Percentiles rank a stretch among this genome's conserved stretches.
Evolutionary conservation across 2,888 invertebrate genomes (phyloP).

Genomic region (Falcaria lacertinaria): DNA sequence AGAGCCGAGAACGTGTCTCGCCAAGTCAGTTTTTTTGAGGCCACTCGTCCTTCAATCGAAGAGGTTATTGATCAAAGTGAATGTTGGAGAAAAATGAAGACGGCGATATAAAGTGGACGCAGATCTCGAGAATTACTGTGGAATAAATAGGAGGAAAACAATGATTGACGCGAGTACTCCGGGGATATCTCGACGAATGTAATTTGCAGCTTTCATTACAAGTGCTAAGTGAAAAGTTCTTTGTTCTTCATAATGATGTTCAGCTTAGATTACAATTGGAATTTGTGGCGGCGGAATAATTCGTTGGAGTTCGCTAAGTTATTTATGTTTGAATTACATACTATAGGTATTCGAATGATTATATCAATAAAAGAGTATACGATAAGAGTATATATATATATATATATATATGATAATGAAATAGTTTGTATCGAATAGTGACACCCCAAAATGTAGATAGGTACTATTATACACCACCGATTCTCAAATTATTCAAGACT

Average conservation of each 20-base stretch:
- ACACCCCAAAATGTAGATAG: too few species aligned
- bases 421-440: too few species aligned
- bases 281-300: conserved; percentile 31
- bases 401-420: too few species aligned
- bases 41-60: conserved; percentile 26
- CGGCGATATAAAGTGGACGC: conserved; percentile 11
- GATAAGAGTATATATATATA: too few species aligned
- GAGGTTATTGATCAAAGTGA: conserved; percentile 57
- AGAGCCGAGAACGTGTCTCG: conserved; percentile 47
- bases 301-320: too few species aligned
- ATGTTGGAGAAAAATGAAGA: conserved; percentile 15
- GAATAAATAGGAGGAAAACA: conserved; percentile 13
- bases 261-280: conserved; percentile 41
- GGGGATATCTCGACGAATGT: conserved; percentile 19
- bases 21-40: conserved; percentile 45
- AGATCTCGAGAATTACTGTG: conserved; percentile 5
- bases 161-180: conserved; percentile 27
- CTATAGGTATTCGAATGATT: too few species aligned
- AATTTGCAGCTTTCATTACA: conserved; percentile 36
- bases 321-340: too few species aligned
- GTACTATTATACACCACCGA: too few species aligned
- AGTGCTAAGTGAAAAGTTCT: conserved; percentile 49
- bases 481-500: too few species aligned
- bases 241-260: conserved; percentile 39
- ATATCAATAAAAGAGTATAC: too few species aligned